Evolutionary conservation across 1,140 invertebrate species (phyloP).

Genomic region (Schmidtea mediterranea): DNA sequence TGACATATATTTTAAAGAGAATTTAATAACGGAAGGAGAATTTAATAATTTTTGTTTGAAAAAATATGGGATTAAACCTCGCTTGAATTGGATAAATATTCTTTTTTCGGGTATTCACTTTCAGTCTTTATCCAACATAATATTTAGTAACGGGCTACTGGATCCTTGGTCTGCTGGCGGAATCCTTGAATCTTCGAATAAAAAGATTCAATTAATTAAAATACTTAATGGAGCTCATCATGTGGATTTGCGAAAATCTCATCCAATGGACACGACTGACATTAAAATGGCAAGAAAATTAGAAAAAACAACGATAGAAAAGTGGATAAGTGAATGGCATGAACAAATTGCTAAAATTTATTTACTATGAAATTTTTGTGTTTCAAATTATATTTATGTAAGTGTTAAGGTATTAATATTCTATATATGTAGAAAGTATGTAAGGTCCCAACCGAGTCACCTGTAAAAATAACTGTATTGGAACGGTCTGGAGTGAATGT

Average conservation of each 20-base stretch:
- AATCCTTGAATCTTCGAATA: slow-evolving; percentile 25
- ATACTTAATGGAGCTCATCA: slow-evolving; percentile 73
- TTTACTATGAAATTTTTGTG: no score
- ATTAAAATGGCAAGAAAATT: slow-evolving; percentile 39
- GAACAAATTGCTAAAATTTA: no score
- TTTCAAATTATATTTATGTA: no score
- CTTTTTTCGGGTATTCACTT: slow-evolving; percentile 55
- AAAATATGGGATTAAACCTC: slow-evolving; percentile 39
- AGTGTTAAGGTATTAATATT: no score
- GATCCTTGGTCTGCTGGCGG: slow-evolving; percentile 81
- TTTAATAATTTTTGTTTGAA: slow-evolving; percentile 42
- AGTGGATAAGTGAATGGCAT: slow-evolving; percentile 36
- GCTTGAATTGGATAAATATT: slow-evolving; percentile 36
- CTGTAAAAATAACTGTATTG: no score
- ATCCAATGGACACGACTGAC: slow-evolving; percentile 40
- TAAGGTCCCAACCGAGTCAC: no score
- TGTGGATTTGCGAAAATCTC: slow-evolving; percentile 47
- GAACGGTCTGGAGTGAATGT: no score
- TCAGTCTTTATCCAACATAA: slow-evolving; percentile 26
- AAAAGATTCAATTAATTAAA: slow-evolving; percentile 29
- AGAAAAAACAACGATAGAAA: slow-evolving; percentile 37
- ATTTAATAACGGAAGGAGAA: slow-evolving; percentile 45
- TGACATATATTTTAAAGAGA: slow-evolving; percentile 50
- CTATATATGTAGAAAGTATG: no score
- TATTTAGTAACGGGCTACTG: slow-evolving; percentile 47